Evolutionary conservation across 2,797 vertebrate genomes (phyloP), one percentile per base, ranked within the genome.

Genomic region (Morus bassanus): DNA sequence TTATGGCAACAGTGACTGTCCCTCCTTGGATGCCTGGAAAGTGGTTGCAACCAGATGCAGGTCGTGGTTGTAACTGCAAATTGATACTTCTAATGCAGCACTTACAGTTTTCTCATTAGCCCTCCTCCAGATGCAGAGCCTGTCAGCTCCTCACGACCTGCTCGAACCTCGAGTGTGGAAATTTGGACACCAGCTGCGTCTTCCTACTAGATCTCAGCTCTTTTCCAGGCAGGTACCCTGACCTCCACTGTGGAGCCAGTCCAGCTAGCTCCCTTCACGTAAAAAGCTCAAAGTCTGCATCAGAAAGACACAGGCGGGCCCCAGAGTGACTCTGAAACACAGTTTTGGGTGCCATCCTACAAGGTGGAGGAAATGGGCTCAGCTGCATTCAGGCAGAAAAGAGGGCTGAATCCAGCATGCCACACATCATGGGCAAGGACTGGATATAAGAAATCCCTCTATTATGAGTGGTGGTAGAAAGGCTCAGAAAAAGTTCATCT

Each of bases 81-180:
- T 25, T 37, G 41, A 33, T n/a, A 22, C 19, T n/a, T 39, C 31
- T 33, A 65, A 86, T 2, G 3, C 15, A 88, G 18, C 33, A 53
- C 31, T 68, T 72, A 22, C 41, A 41, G 18, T 65, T 83, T 78
- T 41, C 54, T 92, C 59, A 14, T 67, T 75, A 80, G 64, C 30
- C 17, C 18, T 90, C 53, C 33, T 33, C n/a, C 45, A 85, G 81
- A 54, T 51, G 67, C 73, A n/a, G 35, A 67, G 54, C 30, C 31
- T 50, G n/a, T 35, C 69, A 63, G 31, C 75, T 85, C 39, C 74
- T 88, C 0, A 0, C 0, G 2, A 50, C 27, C 79, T 81, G 23
- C 43, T 79, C 0, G 0, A 37, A 86, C 28, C 39, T 13, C 1
- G 35, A 78, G 10, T 18, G 51, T 0, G 9, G 85, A 65, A 78